Conservation (phyloP, 2,888 invertebrate genomes). For the Serrognathus titanus region DNA sequence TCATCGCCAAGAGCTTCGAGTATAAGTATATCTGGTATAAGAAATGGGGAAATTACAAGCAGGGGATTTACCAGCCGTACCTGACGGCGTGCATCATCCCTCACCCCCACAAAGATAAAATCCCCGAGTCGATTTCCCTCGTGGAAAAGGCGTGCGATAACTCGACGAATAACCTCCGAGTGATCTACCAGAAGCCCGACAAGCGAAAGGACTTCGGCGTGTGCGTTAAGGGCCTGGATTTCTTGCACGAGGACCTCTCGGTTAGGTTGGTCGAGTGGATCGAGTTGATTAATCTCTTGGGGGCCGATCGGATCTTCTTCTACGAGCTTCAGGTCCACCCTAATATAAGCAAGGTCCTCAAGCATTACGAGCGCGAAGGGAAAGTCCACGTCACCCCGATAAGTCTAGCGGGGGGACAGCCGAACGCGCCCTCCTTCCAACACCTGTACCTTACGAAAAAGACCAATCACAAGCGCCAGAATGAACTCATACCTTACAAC, state of each 20-base stretch:
- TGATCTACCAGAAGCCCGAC: slow-evolving; percentile 74
- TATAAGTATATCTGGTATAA: slow-evolving; percentile 94
- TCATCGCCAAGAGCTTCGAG: slow-evolving; percentile 76
- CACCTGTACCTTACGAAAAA: slow-evolving; percentile 88
- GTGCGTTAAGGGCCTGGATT: slow-evolving; percentile 92
- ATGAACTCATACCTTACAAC: slow-evolving; percentile 94
- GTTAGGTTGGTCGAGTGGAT: slow-evolving; percentile 92
- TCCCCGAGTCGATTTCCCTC: slow-evolving; percentile 80
- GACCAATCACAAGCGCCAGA: slow-evolving; percentile 89
- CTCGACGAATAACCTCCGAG: slow-evolving; percentile 78
- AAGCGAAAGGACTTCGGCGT: slow-evolving; percentile 81
- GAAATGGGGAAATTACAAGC: slow-evolving; percentile 92
- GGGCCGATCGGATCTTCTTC: slow-evolving; percentile 88
- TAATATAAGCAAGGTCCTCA: slow-evolving; percentile 80
- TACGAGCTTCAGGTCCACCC: slow-evolving; percentile 90
- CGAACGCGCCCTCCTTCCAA: slow-evolving; percentile 84
- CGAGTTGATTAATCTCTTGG: slow-evolving; percentile 78
- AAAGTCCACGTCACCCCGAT: slow-evolving; percentile 74
- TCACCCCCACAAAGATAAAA: slow-evolving; percentile 63
- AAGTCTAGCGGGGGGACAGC: slow-evolving; percentile 84
- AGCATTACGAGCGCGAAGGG: slow-evolving; percentile 58
- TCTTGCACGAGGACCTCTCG: slow-evolving; percentile 86
- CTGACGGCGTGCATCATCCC: slow-evolving; percentile 87
- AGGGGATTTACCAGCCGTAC: slow-evolving; percentile 88
- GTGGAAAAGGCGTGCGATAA: slow-evolving; percentile 83